Evolutionary conservation across 2,113 vertebrate genomes (phyloP), one percentile per base, ranked within the genome.

Genomic region (Gobio gobio): DNA sequence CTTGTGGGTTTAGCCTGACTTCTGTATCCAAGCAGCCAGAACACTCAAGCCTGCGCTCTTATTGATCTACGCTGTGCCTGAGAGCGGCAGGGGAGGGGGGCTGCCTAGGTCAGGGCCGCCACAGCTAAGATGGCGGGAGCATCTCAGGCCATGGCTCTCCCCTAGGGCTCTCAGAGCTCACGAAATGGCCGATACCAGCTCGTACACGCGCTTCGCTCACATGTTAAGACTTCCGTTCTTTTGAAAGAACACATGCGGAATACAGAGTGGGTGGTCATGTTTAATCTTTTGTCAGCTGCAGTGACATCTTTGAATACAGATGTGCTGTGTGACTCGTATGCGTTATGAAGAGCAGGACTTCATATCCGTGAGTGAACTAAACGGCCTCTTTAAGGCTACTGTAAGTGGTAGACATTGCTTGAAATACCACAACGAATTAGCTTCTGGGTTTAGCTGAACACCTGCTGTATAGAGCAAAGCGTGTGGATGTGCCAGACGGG

Each of bases 91-190:
- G 88, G 84, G 87, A 84, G 87, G 70, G 88, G 85, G 91, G 89
- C 86, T 87, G 80, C 84, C 10, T 81, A 36, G 93, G 93, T 95
- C 94, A 94, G 88, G 92, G 92, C 91, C 86, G 84, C 92, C 87
- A 91, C 90, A 93, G 91, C 92, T 92, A 95, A 94, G 92, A 94
- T 94, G 93, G 93, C 87, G 90, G 93, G 92, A 92, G 91, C 91
- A 90, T 93, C 90, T 93, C 90, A 87, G 90, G 93, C 90, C 92
- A 92, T 24, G 85, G 89, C 87, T 89, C 90, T 91, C 90, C 92
- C 92, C 92, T 93, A 94, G 72, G 85, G 90, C 89, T 89, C 88
- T n/a, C 84, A 66, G 36, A 9, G 88, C 81, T 89, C 77, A 84
- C 83, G 85, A 92, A 92, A 93, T 90, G 92, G 91, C 89, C 89